Conservation (phyloP, 2,113 vertebrate species). For the Daphoenositta chrysoptera region DNA sequence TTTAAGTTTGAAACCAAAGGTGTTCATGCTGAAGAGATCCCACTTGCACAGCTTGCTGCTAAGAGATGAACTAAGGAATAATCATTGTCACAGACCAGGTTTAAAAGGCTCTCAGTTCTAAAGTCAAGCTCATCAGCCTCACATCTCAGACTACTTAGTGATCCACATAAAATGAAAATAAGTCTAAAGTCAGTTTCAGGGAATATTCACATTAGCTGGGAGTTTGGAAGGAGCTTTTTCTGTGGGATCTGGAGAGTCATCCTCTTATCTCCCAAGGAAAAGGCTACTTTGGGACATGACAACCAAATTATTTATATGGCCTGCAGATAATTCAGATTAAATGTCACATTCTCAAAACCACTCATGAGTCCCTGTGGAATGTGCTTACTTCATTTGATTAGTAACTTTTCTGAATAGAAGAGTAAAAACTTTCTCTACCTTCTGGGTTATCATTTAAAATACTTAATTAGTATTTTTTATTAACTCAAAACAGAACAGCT, state of each 20-base stretch:
- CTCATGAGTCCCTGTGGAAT: accelerated
- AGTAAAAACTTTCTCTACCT: background rate
- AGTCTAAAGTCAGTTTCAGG: background rate
- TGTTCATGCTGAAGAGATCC: background rate
- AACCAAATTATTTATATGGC: background rate
- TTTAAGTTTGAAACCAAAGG: background rate
- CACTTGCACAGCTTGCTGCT: background rate
- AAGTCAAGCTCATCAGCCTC: background rate
- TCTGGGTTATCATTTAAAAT: background rate
- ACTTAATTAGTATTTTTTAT: background rate
- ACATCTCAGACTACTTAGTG: background rate
- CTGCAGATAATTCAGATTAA: background rate
- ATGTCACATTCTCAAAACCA: background rate
- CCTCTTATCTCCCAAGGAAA: background rate
- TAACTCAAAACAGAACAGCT: background rate
- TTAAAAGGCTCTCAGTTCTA: background rate
- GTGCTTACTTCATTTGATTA: background rate
- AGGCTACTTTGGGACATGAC: background rate
- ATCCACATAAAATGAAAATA: background rate
- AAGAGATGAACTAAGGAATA: background rate
- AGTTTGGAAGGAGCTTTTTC: background rate
- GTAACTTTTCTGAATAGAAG: background rate
- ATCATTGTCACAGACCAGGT: background rate
- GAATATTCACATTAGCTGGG: background rate
- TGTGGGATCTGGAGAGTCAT: background rate